Percentiles rank a stretch among this genome's conserved stretches.
phyloP scores from a whole-genome alignment of 2,113 vertebrate genomes.

The Lepus timidus region DNA sequence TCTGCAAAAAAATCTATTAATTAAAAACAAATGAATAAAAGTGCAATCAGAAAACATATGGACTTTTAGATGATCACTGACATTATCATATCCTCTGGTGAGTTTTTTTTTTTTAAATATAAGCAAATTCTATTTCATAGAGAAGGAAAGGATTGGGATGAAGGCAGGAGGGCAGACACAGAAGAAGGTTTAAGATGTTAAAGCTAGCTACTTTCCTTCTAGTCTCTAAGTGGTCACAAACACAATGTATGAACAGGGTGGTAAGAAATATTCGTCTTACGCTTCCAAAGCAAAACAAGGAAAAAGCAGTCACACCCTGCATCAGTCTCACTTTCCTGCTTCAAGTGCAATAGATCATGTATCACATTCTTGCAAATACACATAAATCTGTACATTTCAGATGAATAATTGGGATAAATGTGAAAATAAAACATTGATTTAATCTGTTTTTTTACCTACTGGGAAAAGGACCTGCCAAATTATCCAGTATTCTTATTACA shows the following conservation, averaged over 20 bases:
- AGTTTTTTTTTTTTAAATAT: background rate
- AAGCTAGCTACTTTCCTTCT: background rate
- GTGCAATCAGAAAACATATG: background rate
- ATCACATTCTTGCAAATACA: background rate
- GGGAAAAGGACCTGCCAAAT: background rate
- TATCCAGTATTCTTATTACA: background rate
- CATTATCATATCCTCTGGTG: background rate
- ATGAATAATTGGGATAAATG: background rate
- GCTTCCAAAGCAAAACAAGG: background rate
- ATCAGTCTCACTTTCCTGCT: background rate
- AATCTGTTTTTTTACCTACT: background rate
- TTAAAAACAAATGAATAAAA: background rate
- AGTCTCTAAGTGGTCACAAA: background rate
- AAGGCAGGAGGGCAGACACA: background rate
- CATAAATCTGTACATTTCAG: background rate
- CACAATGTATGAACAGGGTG: background rate
- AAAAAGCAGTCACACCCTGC: background rate
- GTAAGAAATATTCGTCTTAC: background rate
- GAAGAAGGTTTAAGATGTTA: background rate
- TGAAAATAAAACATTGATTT: background rate
- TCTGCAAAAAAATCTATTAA: background rate
- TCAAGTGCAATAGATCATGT: background rate
- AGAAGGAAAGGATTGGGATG: background rate
- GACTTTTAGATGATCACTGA: background rate
- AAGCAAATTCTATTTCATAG: background rate